Base-by-base conservation (phyloP, 2,888 invertebrate genomes). In the Drosophila subquinaria region DNA sequence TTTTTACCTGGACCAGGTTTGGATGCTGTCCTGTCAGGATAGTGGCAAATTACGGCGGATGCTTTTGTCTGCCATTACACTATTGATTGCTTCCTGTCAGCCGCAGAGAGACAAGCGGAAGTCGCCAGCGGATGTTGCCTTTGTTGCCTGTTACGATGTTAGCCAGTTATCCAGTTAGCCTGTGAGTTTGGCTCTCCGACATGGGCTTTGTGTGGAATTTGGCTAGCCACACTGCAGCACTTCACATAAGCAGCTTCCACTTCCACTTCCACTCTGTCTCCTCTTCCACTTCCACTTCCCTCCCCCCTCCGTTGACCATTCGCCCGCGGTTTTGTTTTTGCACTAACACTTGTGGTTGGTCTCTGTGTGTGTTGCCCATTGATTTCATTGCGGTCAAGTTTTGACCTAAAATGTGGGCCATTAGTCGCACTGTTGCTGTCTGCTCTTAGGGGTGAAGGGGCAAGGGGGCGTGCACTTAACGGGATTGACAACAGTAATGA, bases 11-110 rank as follows among this genome's bases (percentile, higher is more conserved):
- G 3, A 40, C 17, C 40, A 36, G 59, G 57, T 13, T 23, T n/a
- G 10, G 20, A 17, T 17, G 17, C 17, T 17, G 42, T 50, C 40
- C 57, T 70, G 76, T 53, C 61, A 40, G 64, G 35, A 64, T 56
- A 60, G 53, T 45, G 70, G 52, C 70, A 77, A 77, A 73, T 69
- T 71, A 67, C 61, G 56, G 65, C 65, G 79, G 83, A 81, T 88
- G 83, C 86, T 71, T 78, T 82, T 89, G 89, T 89, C 88, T 79
- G 81, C 82, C 76, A 78, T 88, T 83, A 88, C 83, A 88, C 90
- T 89, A 89, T 90, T 89, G 89, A 89, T 89, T 89, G 79, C 88
- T 89, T 90, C 89, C 90, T 83, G 89, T 82, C 89, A 82, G 81
- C 81, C 82, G 70, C 89, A 81, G 81, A 71, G 69, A 76, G 78